Evolutionary conservation across 2,797 vertebrate genomes (phyloP).

Genomic region (Tapirus indicus): DNA sequence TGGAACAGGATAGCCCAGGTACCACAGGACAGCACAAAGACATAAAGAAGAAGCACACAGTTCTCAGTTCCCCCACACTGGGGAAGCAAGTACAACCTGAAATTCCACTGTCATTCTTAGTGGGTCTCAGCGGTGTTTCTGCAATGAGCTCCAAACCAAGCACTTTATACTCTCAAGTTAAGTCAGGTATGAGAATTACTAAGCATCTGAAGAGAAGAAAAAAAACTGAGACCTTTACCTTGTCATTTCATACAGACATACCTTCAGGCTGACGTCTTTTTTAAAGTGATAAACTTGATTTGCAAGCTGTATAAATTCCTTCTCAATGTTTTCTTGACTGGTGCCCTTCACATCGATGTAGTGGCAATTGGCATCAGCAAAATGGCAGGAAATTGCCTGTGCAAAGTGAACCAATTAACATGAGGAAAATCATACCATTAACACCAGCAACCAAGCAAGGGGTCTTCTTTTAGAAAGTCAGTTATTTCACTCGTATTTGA

Average conservation of each 20-base stretch:
- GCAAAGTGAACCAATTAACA: background rate
- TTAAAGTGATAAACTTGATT: background rate
- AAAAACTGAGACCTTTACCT: background rate
- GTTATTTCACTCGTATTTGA: background rate
- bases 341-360: slow-evolving; percentile 95
- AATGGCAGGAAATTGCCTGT: slow-evolving; percentile 96
- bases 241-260: background rate
- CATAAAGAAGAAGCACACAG: background rate
- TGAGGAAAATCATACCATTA: background rate
- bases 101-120: background rate
- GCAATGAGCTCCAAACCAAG: background rate
- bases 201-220: background rate
- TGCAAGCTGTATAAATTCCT: slow-evolving; percentile 88
- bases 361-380: slow-evolving; percentile 90
- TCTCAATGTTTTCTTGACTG: slow-evolving; percentile 92
- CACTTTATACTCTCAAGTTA: background rate
- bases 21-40: background rate
- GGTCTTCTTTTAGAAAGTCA: background rate
- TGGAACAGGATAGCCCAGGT: background rate
- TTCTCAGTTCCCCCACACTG: rapidly evolving
- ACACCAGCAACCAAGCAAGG: background rate
- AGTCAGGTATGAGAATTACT: background rate
- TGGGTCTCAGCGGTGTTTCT: background rate
- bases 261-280: rapidly evolving
- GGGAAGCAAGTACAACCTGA: background rate